phyloP scores from a whole-genome alignment of 2,888 invertebrate genomes.

The Hydriomena furcata region DNA sequence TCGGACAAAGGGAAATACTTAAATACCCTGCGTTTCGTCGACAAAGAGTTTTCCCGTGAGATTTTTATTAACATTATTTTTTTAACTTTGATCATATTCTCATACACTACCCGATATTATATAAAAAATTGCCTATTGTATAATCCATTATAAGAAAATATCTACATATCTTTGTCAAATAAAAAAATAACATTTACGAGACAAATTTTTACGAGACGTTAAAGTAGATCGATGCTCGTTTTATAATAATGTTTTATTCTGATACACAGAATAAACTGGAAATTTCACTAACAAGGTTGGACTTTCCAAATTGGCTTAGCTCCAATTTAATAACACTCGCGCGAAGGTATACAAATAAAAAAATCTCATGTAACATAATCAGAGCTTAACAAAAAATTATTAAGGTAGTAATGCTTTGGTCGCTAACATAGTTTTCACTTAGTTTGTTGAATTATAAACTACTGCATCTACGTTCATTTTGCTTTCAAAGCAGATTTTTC shows the following conservation, averaged over 20 bases:
- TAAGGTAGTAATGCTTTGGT: neutral
- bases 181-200: no score
- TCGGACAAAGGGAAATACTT: constrained; percentile 48
- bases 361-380: neutral
- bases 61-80: constrained; percentile 29
- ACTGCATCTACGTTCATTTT: neutral
- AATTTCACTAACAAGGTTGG: constrained; percentile 7
- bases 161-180: no score
- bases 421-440: neutral
- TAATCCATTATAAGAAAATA: no score
- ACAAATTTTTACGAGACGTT: no score
- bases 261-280: constrained; percentile 7
- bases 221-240: no score
- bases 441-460: neutral
- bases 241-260: no score
- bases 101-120: no score
- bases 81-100: no score
- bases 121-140: no score
- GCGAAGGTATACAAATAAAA: constrained; percentile 5
- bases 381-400: constrained; percentile 1
- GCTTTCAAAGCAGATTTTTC: no score
- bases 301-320: constrained; percentile 15
- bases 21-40: constrained; percentile 37
- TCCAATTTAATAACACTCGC: constrained; percentile 13
- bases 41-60: constrained; percentile 34